Conservation (phyloP, 1,140 invertebrate genomes). For the Condylostylus longicornis region DNA sequence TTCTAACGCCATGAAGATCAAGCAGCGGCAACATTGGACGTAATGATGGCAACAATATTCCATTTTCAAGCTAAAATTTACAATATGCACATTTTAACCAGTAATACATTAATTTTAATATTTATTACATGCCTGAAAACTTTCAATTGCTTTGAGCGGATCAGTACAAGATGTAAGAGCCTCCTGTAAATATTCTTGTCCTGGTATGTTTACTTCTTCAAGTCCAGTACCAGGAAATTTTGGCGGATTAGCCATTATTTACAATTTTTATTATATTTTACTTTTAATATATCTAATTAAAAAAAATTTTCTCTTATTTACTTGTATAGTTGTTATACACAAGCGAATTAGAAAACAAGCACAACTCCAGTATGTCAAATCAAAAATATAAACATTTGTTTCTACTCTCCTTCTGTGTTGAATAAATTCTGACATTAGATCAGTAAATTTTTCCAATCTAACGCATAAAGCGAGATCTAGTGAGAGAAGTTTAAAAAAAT, state of each 20-base stretch:
- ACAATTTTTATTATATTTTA: not conserved
- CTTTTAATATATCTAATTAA: too few relatives aligned
- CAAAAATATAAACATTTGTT: too few relatives aligned
- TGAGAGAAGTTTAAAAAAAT: too few relatives aligned
- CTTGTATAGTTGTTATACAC: too few relatives aligned
- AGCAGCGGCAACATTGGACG: constrained; percentile 85
- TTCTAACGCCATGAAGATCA: constrained; percentile 80
- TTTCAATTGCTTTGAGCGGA: constrained; percentile 89
- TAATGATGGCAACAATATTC: constrained; percentile 81
- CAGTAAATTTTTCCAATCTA: too few relatives aligned
- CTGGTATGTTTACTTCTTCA: constrained; percentile 85
- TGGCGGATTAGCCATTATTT: constrained; percentile 19
- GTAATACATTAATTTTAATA: constrained; percentile 4
- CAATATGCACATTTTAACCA: not conserved
- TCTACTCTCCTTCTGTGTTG: too few relatives aligned
- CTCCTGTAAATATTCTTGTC: constrained; percentile 74
- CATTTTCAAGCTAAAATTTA: constrained; percentile 62
- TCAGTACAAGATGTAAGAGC: constrained; percentile 90
- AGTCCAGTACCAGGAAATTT: constrained; percentile 38
- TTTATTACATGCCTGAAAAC: constrained; percentile 66
- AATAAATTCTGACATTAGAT: too few relatives aligned
- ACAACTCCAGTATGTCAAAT: too few relatives aligned
- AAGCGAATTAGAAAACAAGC: too few relatives aligned
- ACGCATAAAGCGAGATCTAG: too few relatives aligned
- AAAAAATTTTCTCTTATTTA: too few relatives aligned